Base-by-base conservation (phyloP, 2,797 vertebrate species). In the Microctenopoma steveboyesi region DNA sequence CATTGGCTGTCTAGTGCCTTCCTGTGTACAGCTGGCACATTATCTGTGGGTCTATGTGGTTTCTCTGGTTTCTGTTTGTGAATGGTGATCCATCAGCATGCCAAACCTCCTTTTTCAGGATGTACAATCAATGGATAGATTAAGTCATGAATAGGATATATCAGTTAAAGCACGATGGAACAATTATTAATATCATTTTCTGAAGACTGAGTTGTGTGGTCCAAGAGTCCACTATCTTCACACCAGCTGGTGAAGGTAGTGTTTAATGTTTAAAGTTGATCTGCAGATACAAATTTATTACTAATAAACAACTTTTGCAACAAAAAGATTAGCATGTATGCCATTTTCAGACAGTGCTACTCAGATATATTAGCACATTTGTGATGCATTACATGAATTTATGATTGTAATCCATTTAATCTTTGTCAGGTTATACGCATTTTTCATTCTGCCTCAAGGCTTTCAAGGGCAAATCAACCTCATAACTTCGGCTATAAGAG, bases 381-480 rank as follows among this genome's bases (percentile, higher is more conserved):
- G 27, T 40, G 25, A 43, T 56, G 61, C 53, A 59, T 76, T 59
- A 71, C 40, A 51, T 64, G 18, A 58, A 76, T 81, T 78, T 79
- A 81, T 77, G 61, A 77, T 61, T 11, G 37, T 37, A 67, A 86
- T 83, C 59, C 58, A 61, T 66, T 74, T 71, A 18, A 71, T 66
- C 59, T 59, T 51, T 73, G 73, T 72, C 71, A 77, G 54, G 71
- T 76, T 61, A 45, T 35, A 56, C 45, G 22, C 22, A 45, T 80
- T 69, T 70, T 67, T 62, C 35, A 70, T 28, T 15, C 6, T 16
- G 63, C 46, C 39, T 56, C 52, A 37, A 64, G 7, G 18, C 53
- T 68, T 70, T 86, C 64, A 73, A 77, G 70, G 72, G 65, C 65
- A 75, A 71, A 78, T 65, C 50, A 67, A 64, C 62, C 78, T 65